phyloP scores from a whole-genome alignment of 2,113 vertebrate genomes.

The Tyrannus savana region DNA sequence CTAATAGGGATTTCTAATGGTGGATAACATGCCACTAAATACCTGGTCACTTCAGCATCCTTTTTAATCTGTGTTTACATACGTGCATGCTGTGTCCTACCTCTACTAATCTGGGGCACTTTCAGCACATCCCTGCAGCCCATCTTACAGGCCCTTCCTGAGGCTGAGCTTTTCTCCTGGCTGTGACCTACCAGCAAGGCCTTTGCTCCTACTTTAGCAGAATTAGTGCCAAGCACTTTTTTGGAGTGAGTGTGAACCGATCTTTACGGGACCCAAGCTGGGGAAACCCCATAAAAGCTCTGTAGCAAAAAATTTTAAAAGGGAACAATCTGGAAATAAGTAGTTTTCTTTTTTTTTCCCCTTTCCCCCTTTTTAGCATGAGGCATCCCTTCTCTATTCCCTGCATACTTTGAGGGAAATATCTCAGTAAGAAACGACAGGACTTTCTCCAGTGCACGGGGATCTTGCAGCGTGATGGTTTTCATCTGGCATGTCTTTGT shows the following conservation, averaged over 20 bases:
- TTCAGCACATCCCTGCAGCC: not conserved
- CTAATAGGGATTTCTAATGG: not conserved
- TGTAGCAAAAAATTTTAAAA: constrained; percentile 36
- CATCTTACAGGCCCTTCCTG: not conserved
- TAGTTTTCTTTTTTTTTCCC: not conserved
- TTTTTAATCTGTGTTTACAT: not conserved
- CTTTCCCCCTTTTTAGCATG: not conserved
- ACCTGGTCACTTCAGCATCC: not conserved
- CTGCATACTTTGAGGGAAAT: constrained; percentile 43
- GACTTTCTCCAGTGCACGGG: constrained; percentile 57
- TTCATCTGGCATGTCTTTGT: constrained; percentile 81
- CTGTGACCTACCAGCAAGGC: constrained; percentile 7
- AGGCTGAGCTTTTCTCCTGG: not conserved
- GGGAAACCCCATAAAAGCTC: constrained; percentile 49
- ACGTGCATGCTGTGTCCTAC: rapidly evolving
- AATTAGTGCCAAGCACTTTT: constrained; percentile 39
- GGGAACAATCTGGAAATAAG: not conserved
- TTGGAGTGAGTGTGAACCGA: constrained; percentile 11
- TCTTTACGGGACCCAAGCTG: constrained; percentile 29
- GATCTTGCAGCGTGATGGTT: constrained; percentile 81
- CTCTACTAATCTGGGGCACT: not conserved
- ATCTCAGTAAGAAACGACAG: constrained; percentile 43
- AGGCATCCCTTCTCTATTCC: not conserved
- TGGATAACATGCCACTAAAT: not conserved
- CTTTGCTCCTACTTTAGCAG: not conserved